Conservation (phyloP, 2,797 vertebrate genomes). For the Pogonophryne albipinna region DNA sequence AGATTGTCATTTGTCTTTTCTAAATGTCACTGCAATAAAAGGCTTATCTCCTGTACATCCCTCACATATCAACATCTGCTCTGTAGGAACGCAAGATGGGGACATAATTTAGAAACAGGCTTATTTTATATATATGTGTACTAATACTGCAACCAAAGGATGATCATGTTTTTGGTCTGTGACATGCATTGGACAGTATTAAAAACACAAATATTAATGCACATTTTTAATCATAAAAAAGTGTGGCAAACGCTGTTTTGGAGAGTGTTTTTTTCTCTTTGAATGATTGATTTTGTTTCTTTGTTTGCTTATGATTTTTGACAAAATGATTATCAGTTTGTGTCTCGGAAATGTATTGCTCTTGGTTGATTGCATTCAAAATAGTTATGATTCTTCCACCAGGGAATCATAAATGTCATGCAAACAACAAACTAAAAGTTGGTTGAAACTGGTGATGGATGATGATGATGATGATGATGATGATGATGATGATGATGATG, state of each 20-base stretch:
- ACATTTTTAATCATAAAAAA: background rate
- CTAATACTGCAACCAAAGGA: conserved; percentile 1
- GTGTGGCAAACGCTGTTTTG: background rate
- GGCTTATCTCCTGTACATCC: conserved; percentile 56
- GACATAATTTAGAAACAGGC: background rate
- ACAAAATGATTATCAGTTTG: too few species aligned
- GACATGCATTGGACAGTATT: background rate
- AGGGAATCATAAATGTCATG: background rate
- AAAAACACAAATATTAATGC: background rate
- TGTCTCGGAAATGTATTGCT: too few species aligned
- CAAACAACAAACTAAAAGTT: conserved; percentile 29
- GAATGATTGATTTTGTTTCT: background rate
- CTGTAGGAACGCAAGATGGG: conserved; percentile 29
- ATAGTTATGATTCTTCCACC: background rate
- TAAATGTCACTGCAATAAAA: conserved; percentile 69
- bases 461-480: background rate
- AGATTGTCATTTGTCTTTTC: conserved; percentile 57
- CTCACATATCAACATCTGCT: conserved; percentile 53
- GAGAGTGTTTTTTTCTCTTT: background rate
- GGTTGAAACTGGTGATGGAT: conserved; percentile 30
- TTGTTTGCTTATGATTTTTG: too few species aligned
- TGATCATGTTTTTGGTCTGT: conserved; percentile 3
- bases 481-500: conserved; percentile 10
- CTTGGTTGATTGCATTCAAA: background rate
- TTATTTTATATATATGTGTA: background rate